A percentile compares a stretch with the other conserved stretches of the same genome.
These are phyloP conservation scores for Orthosia incerta DNA, from an alignment of 2,888 invertebrate genomes.

Conservation along the genomic window DNA sequence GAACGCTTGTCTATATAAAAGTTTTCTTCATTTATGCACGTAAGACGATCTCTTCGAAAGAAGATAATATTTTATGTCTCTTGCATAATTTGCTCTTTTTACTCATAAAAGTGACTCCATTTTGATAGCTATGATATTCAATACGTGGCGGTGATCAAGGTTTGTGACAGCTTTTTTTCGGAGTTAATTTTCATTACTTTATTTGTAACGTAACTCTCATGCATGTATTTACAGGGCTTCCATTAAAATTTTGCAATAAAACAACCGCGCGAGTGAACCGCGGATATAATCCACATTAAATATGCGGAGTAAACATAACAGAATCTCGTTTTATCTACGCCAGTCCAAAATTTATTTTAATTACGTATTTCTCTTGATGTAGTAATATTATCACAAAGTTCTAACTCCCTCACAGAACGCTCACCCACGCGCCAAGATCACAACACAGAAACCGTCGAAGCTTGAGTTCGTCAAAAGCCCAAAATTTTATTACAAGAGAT, in stretches of 20 bases:
- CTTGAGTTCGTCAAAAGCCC: conserved; percentile 44
- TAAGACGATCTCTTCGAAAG: not conserved
- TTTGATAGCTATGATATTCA: conserved; percentile 14
- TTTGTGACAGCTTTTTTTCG: conserved; percentile 1
- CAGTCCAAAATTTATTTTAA: conserved; percentile 39
- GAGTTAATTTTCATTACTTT: conserved; percentile 19
- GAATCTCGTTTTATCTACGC: conserved; percentile 19
- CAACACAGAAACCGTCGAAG: conserved; percentile 32
- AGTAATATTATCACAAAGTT: conserved; percentile 20
- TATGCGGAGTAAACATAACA: conserved; percentile 29
- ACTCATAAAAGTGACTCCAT: conserved; percentile 1
- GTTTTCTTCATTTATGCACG: conserved; percentile 9
- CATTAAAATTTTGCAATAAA: conserved; percentile 25
- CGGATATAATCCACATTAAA: conserved; percentile 26
- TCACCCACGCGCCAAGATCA: conserved; percentile 18
- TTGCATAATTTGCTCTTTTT: conserved; percentile 18
- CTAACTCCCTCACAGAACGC: conserved; percentile 6
- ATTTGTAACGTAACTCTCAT: conserved; percentile 5
- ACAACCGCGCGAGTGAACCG: conserved; percentile 13
- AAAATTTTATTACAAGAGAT: conserved; percentile 53
- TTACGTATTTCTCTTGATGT: conserved; percentile 12
- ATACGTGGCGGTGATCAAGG: conserved; percentile 20
- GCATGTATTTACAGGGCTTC: conserved; percentile 5
- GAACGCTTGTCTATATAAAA: conserved; percentile 19
- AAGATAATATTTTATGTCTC: conserved; percentile 4